Conservation (phyloP, 2,888 invertebrate genomes). For the Dynastes grantii region DNA sequence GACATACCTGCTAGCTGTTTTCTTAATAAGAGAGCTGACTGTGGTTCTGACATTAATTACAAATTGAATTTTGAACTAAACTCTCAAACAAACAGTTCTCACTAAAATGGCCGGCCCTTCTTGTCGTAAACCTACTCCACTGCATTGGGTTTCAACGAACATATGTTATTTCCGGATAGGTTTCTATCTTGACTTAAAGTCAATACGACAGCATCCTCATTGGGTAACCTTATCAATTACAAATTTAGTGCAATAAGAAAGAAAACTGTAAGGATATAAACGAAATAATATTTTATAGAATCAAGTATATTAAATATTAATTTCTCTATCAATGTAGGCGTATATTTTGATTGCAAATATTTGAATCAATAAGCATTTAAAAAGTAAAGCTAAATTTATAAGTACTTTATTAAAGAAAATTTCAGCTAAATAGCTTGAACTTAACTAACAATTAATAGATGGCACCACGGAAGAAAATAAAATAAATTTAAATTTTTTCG, state of each 20-base stretch:
- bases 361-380: too few relatives aligned
- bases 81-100: slow-evolving; percentile 82
- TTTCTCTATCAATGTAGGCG: too few relatives aligned
- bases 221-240: not conserved
- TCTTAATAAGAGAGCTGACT: slow-evolving; percentile 94
- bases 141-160: slow-evolving; percentile 67
- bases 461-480: too few relatives aligned
- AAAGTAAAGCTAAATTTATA: too few relatives aligned
- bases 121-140: slow-evolving; percentile 59
- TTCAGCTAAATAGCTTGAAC: too few relatives aligned
- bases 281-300: too few relatives aligned
- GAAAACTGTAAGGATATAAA: not conserved
- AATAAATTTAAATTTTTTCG: too few relatives aligned
- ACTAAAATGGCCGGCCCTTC: slow-evolving; percentile 79
- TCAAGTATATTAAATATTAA: too few relatives aligned
- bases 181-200: slow-evolving; percentile 59
- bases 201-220: slow-evolving; percentile 17
- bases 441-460: too few relatives aligned
- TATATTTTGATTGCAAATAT: too few relatives aligned
- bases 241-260: not conserved
- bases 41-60: slow-evolving; percentile 96
- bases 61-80: slow-evolving; percentile 84
- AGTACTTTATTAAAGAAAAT: too few relatives aligned
- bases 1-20: slow-evolving; percentile 95
- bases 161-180: slow-evolving; percentile 70